These are phyloP conservation scores for Cydia fagiglandana DNA, from an alignment of 1,140 invertebrate genomes.

Conservation along the genomic window DNA sequence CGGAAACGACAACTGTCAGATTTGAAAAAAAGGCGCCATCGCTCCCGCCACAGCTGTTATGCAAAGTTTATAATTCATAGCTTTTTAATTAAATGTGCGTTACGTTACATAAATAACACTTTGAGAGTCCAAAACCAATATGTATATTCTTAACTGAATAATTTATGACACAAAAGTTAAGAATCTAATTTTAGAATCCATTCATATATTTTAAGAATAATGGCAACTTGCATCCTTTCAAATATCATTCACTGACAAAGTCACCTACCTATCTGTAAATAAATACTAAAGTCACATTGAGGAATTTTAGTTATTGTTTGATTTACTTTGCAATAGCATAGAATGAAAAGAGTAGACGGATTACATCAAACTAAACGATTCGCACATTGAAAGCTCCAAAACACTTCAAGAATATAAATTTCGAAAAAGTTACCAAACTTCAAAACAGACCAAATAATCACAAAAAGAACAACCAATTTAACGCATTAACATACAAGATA, in stretches of 20 bases:
- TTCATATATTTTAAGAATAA: background rate
- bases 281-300: conserved; percentile 16
- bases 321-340: background rate
- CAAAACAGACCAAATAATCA: background rate
- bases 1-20: conserved; percentile 75
- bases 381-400: background rate
- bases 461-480: background rate
- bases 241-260: background rate
- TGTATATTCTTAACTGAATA: background rate
- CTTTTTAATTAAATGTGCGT: background rate
- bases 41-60: conserved; percentile 10
- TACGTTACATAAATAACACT: background rate
- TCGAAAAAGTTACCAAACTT: background rate
- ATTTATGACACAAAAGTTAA: background rate
- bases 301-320: background rate
- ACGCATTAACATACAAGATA: background rate
- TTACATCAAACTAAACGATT: background rate
- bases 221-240: background rate
- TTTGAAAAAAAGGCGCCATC: conserved; percentile 72
- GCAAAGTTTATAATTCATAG: background rate
- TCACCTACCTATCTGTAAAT: background rate
- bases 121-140: background rate
- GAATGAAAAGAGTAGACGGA: background rate
- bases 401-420: background rate
- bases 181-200: background rate